These are phyloP conservation scores for Albula glossodonta DNA, from an alignment of 2,113 vertebrate species.

Conservation along the genomic window DNA sequence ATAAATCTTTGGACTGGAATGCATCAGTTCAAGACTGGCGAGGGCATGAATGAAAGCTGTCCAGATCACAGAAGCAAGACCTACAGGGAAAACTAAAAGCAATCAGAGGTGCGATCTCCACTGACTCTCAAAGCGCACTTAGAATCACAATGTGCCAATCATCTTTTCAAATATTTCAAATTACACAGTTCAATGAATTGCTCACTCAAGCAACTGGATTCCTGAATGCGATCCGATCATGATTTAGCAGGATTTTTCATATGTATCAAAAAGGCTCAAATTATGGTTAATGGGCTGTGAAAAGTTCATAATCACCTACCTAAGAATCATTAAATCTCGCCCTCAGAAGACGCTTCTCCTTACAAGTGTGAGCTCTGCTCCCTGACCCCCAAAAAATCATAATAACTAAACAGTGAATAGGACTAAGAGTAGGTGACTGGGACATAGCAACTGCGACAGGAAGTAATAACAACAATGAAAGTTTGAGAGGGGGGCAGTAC, in stretches of 20 bases:
- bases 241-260: background rate
- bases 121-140: background rate
- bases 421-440: background rate
- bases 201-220: background rate
- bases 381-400: background rate
- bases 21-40: background rate
- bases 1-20: constrained; percentile 41
- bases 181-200: background rate
- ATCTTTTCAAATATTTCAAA: background rate
- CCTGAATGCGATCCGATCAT: background rate
- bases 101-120: background rate
- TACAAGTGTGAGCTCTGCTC: background rate
- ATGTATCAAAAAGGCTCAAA: background rate
- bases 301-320: background rate
- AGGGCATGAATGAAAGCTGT: constrained; percentile 14
- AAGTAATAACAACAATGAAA: background rate
- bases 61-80: background rate
- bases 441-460: background rate
- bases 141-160: background rate
- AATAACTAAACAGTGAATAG: background rate
- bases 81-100: background rate
- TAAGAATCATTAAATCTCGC: background rate
- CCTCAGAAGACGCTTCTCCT: background rate
- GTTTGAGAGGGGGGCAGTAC: background rate
- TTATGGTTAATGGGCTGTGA: background rate